Base-by-base conservation (phyloP, 2,888 invertebrate species). In the Sminthurinus aureus region DNA sequence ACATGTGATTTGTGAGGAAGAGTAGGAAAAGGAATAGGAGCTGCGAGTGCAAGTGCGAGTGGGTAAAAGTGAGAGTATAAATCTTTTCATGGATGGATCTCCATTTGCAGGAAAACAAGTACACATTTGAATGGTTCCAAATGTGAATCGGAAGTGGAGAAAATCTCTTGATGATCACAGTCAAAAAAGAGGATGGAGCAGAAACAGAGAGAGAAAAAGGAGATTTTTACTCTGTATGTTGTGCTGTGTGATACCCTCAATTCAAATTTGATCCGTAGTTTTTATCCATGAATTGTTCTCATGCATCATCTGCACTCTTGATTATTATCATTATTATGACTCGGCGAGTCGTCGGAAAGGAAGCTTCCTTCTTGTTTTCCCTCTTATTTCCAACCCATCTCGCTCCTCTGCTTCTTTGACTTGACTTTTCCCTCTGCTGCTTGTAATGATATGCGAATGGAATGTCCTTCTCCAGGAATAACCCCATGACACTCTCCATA, bases 101-200 rank as follows among this genome's bases (percentile, higher is more conserved):
- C n/a, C n/a, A n/a, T n/a, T n/a, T n/a, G 75, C 71, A 79, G 80
- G 83, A 79, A 83, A 83, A 76, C 75, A 83, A 78, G 73, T 73
- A 83, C 83, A 83, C 83, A 83, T 83, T 83, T 80, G 74, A 64
- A 78, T 76, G 79, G 81, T 75, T 52, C 81, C 79, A 85, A 88
- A 88, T 88, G 88, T 83, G 88, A 87, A 85, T 87, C 88, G 88
- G 88, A 88, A 88, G 88, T 87, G 83, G 84, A 85, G 83, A 84
- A 86, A 83, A 87, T 88, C 86, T 86, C 86, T 87, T 86, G 87
- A 86, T 87, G 86, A 87, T 87, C 85, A 85, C 85, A 83, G 79
- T 83, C 84, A 85, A 85, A 86, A 86, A 86, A 85, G 74, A 38
- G 38, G 38, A 38, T 38, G 38, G 85, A 73, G 50, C 80, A 76